Evolutionary conservation across 2,797 vertebrate genomes (phyloP).

Genomic region (Propithecus deckenii): DNA sequence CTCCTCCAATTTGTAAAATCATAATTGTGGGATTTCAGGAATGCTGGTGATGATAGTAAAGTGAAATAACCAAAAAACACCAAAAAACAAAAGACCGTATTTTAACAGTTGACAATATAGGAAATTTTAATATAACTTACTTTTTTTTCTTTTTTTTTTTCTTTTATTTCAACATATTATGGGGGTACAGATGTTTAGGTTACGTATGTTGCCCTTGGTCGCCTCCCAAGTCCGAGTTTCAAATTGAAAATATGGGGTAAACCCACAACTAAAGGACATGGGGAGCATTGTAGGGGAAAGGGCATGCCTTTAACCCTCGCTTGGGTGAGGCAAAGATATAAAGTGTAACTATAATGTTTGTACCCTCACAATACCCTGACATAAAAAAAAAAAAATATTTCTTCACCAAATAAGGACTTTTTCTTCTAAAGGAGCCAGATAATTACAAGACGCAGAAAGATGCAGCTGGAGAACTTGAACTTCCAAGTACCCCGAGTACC

Average conservation of each 20-base stretch:
- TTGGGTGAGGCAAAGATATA: no score
- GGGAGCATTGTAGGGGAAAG: no score
- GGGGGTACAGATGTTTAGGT: no score
- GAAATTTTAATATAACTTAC: constrained; percentile 38
- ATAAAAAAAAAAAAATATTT: background rate
- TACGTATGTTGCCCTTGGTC: no score
- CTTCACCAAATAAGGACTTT: constrained; percentile 63
- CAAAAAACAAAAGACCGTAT: background rate
- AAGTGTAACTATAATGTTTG: no score
- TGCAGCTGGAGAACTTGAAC: constrained; percentile 59
- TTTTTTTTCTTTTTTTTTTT: background rate
- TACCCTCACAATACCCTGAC: no score
- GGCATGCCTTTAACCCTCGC: no score
- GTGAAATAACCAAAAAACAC: constrained; percentile 17
- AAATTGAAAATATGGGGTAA: background rate
- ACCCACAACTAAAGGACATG: no score
- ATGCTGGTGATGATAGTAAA: constrained; percentile 41
- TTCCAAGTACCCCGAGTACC: background rate
- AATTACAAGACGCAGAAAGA: constrained; percentile 40
- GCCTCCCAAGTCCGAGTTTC: no score
- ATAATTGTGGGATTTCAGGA: constrained; percentile 58
- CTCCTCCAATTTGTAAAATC: constrained; percentile 53
- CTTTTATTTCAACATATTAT: no score
- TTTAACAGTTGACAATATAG: constrained; percentile 38
- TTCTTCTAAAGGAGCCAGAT: constrained; percentile 47